Evolutionary conservation across 30 jellyfish, hydroid and myxozoan genomes (phyloP), one percentile per base, ranked within the genome.

Genomic region (Aurelia sp.): DNA sequence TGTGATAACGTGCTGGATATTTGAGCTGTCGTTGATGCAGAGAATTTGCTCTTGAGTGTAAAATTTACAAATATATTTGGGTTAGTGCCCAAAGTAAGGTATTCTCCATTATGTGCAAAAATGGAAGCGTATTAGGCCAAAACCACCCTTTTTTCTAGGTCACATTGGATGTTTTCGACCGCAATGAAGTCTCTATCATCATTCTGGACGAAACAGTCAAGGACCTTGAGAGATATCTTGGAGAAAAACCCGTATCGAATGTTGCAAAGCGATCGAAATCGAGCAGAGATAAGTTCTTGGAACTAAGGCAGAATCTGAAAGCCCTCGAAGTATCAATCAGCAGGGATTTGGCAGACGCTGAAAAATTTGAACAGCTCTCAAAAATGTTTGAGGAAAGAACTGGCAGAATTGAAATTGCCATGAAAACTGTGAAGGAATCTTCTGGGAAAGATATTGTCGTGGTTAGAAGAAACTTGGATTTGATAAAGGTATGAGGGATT

Each of bases 131-230:
- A 37, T 37, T 37, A 0, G 50, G 7, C 50, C 4, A 37, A 37
- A 7, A 37, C 10, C 50, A 1, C 4, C 50, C 10, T 15, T 71
- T 0, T 30, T 59, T 70, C 6, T 19, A 82, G 92, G 85, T 72
- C 10, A 71, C 85, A 41, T 57, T 82, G 50, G 92, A 82, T 70
- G 71, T 74, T 15, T 82, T 82, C n/a, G 92, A 82, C 62, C 92
- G 92, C 23, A 82, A 82, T 47, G 92, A 82, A 27, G 79, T 61
- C 51, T 23, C 75, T 67, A 77, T 82, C 40, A 78, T 71, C 12
- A 41, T 82, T 50, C 35, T 70, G 20, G 85, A 71, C 57, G 92
- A 82, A 59, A 33, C 92, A 20, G 72, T 71, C 12, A 82, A 82
- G 41, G 92, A 71, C 30, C 72, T 82, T 6, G 81, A 30, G 41